phyloP scores from a whole-genome alignment of 92 coral and sea anemone species.

The Heliopora coerulea region DNA sequence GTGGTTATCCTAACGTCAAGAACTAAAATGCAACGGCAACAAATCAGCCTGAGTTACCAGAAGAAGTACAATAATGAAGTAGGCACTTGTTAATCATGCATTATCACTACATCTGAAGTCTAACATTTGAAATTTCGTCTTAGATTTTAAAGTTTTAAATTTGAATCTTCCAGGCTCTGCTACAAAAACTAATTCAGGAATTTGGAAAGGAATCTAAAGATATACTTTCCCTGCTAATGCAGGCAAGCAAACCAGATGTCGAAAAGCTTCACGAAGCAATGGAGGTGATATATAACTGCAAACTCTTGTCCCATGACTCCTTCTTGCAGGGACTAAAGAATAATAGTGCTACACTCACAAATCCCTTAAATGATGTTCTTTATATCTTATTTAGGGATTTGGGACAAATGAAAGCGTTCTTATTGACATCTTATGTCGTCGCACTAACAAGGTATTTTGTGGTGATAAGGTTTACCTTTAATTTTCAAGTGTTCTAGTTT shows the following conservation, averaged over 20 bases:
- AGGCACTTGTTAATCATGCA: no score
- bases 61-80: slow-evolving; percentile 14
- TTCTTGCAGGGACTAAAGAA: no score
- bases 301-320: no score
- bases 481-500: no score
- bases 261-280: slow-evolving; percentile 31
- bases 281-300: no score
- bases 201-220: slow-evolving; percentile 24
- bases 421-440: slow-evolving; percentile 19
- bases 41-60: slow-evolving; percentile 9
- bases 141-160: no score
- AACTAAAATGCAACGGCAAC: slow-evolving; percentile 8
- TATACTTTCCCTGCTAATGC: slow-evolving; percentile 11
- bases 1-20: slow-evolving; percentile 8
- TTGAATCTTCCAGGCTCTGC: slow-evolving; percentile 2
- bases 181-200: slow-evolving; percentile 7
- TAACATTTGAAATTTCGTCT: no score
- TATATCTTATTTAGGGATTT: slow-evolving; percentile 9
- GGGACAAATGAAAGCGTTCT: slow-evolving; percentile 28
- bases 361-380: no score
- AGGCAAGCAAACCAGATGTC: slow-evolving; percentile 15
- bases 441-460: slow-evolving; percentile 8
- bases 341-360: no score
- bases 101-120: neutral
- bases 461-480: no score